Evolutionary conservation across 1,140 invertebrate species (phyloP), one percentile per base, ranked within the genome.

Genomic region (Rhysida immarginata): DNA sequence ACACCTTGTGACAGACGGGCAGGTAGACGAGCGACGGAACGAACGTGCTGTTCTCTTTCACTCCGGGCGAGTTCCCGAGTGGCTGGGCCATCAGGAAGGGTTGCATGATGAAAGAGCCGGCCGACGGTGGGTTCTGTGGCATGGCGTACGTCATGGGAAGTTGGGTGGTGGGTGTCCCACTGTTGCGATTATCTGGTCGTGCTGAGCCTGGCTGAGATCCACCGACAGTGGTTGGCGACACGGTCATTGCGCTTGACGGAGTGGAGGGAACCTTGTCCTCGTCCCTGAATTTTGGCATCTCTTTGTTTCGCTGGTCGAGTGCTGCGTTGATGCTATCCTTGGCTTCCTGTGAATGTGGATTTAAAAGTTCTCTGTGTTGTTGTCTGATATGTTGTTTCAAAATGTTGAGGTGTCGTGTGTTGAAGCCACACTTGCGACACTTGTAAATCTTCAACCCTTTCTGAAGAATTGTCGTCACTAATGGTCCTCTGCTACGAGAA

Each of bases 21-120:
- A 95, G 77, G 72, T 91, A 91, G 65, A 95, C 87, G 55, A 95
- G 74, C 54, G 90, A 87, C 25, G 91, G 87, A 56, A 90, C 80
- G 70, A 94, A 70, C 82, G 63, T 77, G 75, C 41, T 70, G 25
- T 43, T 16, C 21, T 20, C 27, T 16, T 48, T 20, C n/a, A 48
- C 26, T 2, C 26, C 26, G 1, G 11, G 24, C 2, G 16, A 14
- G 41, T 53, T 23, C 57, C 54, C 18, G 11, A 3, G 2, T 24
- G 63, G 67, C 65, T 85, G 82, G 64, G 85, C 82, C 63, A 92
- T 71, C 57, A 87, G 75, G 70, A 92, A 92, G 24, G 86, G 82
- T 69, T 91, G 87, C 86, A 91, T 90, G 59, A 84, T 77, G 58
- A 76, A 76, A 46, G 67, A 62, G 25, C 67, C 68, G n/a, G 63